These are phyloP conservation scores for Trematomus bernacchii DNA, from an alignment of 2,797 vertebrate species.

Conservation along the genomic window DNA sequence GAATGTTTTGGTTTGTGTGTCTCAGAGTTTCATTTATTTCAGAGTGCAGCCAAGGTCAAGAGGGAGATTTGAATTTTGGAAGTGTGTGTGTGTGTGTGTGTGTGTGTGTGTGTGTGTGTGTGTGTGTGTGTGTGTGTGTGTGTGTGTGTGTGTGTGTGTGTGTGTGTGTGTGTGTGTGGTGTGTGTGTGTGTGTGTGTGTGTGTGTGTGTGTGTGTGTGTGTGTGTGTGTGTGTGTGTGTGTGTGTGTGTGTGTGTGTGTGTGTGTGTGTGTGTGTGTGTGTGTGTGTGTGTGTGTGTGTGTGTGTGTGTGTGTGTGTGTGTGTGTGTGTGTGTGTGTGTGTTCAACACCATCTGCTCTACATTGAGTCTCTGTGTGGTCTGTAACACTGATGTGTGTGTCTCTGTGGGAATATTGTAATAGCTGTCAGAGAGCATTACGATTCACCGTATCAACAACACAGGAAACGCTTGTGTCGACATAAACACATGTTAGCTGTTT, in stretches of 20 bases:
- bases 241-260: slow-evolving; percentile 20
- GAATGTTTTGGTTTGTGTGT: neutral
- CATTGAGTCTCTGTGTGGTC: slow-evolving; percentile 66
- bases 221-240: slow-evolving; percentile 29
- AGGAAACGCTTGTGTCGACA: neutral
- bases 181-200: slow-evolving; percentile 29
- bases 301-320: slow-evolving; percentile 26
- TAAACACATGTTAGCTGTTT: slow-evolving; percentile 13
- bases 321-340: slow-evolving; percentile 27
- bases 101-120: slow-evolving; percentile 11
- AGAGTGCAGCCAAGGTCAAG: slow-evolving; percentile 46
- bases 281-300: slow-evolving; percentile 27
- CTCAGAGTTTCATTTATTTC: slow-evolving; percentile 55
- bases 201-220: slow-evolving; percentile 15
- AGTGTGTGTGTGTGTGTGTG: slow-evolving; percentile 33
- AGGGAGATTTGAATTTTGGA: slow-evolving; percentile 38
- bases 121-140: neutral
- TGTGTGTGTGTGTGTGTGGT: slow-evolving; percentile 14
- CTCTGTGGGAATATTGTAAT: slow-evolving; percentile 30
- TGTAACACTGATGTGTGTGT: slow-evolving; percentile 18
- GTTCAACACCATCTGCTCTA: slow-evolving; percentile 68
- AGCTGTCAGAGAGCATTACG: slow-evolving; percentile 44
- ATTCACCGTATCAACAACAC: slow-evolving; percentile 38
- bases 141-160: slow-evolving; percentile 36
- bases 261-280: neutral